These are phyloP conservation scores for Brachionus asplanchnoidis DNA, from an alignment of 1,140 invertebrate genomes.

Conservation along the genomic window DNA sequence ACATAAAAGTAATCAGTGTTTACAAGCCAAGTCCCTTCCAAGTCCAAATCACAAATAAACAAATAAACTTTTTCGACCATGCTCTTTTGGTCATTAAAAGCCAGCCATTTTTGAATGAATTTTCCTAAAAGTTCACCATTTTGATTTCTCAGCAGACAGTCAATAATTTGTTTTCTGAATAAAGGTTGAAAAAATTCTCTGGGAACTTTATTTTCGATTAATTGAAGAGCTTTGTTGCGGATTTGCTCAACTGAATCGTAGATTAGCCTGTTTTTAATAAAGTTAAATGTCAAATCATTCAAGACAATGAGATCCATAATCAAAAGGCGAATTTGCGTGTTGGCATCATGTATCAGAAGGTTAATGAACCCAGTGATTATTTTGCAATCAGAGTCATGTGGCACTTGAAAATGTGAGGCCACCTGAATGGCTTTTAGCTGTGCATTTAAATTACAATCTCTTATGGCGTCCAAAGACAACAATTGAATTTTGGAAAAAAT, in stretches of 20 bases:
- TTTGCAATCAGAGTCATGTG: constrained; percentile 6
- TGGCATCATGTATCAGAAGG: background rate
- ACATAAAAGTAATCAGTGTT: background rate
- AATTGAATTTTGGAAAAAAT: constrained; percentile 15
- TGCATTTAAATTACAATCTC: background rate
- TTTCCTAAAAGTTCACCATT: background rate
- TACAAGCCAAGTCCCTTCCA: background rate
- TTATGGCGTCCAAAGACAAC: background rate
- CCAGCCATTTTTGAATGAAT: background rate
- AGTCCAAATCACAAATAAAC: background rate
- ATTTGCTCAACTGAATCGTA: constrained; percentile 4
- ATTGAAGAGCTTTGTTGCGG: background rate
- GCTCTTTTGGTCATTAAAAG: background rate
- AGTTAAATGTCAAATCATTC: constrained; percentile 14
- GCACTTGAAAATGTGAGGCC: background rate
- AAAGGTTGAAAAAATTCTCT: background rate
- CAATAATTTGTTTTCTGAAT: background rate
- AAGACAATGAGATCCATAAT: background rate
- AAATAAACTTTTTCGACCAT: background rate
- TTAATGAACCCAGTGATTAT: background rate
- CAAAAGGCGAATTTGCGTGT: background rate
- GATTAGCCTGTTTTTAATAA: constrained; percentile 9
- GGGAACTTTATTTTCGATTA: background rate
- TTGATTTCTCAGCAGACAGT: background rate
- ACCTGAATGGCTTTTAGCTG: background rate